These are phyloP conservation scores for Smithornis capensis DNA, from an alignment of 2,113 vertebrate species.

Conservation along the genomic window DNA sequence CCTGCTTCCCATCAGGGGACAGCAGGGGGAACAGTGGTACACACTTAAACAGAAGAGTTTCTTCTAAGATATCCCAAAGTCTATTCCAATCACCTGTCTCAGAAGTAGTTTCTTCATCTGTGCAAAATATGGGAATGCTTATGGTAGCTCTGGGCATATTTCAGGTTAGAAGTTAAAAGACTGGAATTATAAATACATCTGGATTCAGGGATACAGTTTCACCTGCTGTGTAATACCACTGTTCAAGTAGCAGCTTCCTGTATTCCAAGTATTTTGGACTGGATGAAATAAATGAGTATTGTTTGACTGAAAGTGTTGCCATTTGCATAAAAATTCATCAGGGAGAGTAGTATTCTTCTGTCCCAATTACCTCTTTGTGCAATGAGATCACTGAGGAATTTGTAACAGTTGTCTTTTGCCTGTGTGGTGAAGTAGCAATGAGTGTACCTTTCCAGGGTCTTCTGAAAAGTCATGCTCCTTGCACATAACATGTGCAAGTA, in stretches of 20 bases:
- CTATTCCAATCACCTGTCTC: background rate
- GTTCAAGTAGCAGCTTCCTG: background rate
- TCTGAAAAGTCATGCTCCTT: background rate
- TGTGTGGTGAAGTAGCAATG: background rate
- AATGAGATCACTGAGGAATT: background rate
- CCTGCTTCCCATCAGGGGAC: rapidly evolving
- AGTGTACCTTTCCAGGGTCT: background rate
- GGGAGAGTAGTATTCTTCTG: background rate
- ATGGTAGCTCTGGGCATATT: background rate
- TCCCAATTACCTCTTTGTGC: background rate
- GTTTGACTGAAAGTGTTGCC: background rate
- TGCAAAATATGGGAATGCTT: background rate
- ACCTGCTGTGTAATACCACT: rapidly evolving
- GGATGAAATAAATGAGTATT: background rate
- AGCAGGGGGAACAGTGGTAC: rapidly evolving
- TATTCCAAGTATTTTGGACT: background rate
- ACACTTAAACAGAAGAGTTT: background rate
- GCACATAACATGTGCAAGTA: background rate
- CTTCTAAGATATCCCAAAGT: background rate
- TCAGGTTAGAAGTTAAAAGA: background rate
- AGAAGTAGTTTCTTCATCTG: background rate
- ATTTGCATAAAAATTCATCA: background rate
- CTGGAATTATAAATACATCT: rapidly evolving
- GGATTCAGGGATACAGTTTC: background rate
- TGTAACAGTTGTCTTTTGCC: background rate